These are phyloP conservation scores for Colletes gigas DNA, from an alignment of 1,140 invertebrate species.

Conservation along the genomic window DNA sequence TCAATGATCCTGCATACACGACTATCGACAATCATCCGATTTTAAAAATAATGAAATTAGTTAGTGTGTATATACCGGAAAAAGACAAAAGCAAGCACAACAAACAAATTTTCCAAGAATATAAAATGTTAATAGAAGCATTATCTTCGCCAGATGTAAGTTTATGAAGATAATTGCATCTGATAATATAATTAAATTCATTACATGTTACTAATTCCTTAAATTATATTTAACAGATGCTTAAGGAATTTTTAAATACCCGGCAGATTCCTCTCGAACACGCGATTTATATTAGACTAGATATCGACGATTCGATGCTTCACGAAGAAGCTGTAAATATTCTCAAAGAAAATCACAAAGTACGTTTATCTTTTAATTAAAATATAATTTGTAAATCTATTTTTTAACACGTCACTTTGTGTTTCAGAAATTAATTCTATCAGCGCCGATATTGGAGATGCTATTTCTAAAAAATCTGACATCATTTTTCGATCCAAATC, in stretches of 20 bases:
- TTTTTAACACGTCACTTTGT: slow-evolving; percentile 38
- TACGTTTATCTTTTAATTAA: slow-evolving; percentile 30
- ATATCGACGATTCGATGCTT: slow-evolving; percentile 63
- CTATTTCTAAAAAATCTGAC: slow-evolving; percentile 77
- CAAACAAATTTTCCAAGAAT: slow-evolving; percentile 69
- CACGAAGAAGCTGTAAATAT: slow-evolving; percentile 70
- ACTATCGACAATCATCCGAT: slow-evolving; percentile 67
- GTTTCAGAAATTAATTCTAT: slow-evolving; percentile 66
- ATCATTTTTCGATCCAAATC: slow-evolving; percentile 71
- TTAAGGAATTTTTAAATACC: slow-evolving; percentile 68
- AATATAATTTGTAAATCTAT: slow-evolving; percentile 15
- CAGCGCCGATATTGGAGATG: slow-evolving; percentile 73
- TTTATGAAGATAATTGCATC: slow-evolving; percentile 24
- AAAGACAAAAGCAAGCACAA: slow-evolving; percentile 52
- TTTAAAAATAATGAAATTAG: slow-evolving; percentile 67
- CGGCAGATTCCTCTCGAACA: slow-evolving; percentile 64
- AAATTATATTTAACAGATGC: slow-evolving; percentile 58
- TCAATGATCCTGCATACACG: slow-evolving; percentile 65
- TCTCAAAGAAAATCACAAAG: slow-evolving; percentile 72
- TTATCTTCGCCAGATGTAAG: slow-evolving; percentile 64
- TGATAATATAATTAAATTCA: slow-evolving; percentile 7
- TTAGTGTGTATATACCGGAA: slow-evolving; percentile 50
- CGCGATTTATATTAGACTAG: slow-evolving; percentile 72
- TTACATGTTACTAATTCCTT: slow-evolving; percentile 24
- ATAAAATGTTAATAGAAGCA: slow-evolving; percentile 69